phyloP scores from a whole-genome alignment of 2,888 invertebrate species.

The Drosophila pegasa region DNA sequence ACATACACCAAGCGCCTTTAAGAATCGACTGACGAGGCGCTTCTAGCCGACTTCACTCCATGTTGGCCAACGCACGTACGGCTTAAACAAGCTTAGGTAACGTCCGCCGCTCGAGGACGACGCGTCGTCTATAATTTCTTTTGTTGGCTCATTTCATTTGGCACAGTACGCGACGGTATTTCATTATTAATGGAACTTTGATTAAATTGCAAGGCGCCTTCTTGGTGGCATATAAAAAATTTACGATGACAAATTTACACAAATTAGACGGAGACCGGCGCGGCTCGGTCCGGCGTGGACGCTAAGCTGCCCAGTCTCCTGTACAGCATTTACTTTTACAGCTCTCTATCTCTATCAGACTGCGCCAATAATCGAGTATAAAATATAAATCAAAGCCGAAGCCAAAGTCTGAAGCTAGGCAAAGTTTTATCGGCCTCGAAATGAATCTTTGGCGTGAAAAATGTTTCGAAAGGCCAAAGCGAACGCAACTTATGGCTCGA shows the following conservation, averaged over 20 bases:
- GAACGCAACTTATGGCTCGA: too few species aligned
- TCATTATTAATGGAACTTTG: conserved; percentile 77
- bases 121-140: conserved; percentile 50
- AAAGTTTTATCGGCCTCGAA: too few species aligned
- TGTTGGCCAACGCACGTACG: conserved; percentile 17
- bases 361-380: too few species aligned
- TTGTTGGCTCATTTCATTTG: conserved; percentile 13
- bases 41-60: not conserved
- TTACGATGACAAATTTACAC: conserved; percentile 67
- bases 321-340: too few species aligned
- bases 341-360: too few species aligned
- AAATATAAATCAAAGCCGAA: too few species aligned
- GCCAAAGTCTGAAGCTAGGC: too few species aligned
- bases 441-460: too few species aligned
- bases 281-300: conserved; percentile 14
- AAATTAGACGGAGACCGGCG: conserved; percentile 69
- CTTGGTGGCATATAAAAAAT: conserved; percentile 39
- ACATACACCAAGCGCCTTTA: too few species aligned
- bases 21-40: conserved; percentile 9
- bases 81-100: conserved; percentile 69
- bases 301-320: too few species aligned
- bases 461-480: too few species aligned
- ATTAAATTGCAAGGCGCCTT: conserved; percentile 68
- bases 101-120: conserved; percentile 29
- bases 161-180: conserved; percentile 44